Evolutionary conservation across 2,888 invertebrate species (phyloP).

Genomic region (Agriopis leucophaearia): DNA sequence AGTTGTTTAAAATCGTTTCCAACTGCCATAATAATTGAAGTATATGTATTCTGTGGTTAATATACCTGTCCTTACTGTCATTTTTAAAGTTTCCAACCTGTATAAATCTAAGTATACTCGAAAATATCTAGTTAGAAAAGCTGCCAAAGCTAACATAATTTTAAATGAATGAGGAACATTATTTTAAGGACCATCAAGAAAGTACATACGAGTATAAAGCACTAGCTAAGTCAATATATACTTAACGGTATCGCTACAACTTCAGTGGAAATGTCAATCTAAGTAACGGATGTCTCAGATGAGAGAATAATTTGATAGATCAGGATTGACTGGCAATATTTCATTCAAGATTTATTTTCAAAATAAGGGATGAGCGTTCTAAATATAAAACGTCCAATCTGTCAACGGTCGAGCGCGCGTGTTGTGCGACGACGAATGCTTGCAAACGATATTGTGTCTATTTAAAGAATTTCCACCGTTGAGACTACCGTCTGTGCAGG

Average conservation of each 20-base stretch:
- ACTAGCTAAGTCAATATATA: not conserved
- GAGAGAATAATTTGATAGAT: conserved; percentile 47
- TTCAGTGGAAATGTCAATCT: conserved; percentile 33
- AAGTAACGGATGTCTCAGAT: conserved; percentile 37
- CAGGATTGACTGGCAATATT: conserved; percentile 75
- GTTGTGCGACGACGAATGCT: conserved; percentile 82
- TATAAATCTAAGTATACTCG: too few species aligned
- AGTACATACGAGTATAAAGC: not conserved
- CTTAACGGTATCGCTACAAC: conserved; percentile 4
- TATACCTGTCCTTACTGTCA: too few species aligned
- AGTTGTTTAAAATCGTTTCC: too few species aligned
- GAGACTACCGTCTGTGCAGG: conserved; percentile 75
- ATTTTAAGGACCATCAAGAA: not conserved
- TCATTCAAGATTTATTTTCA: conserved; percentile 71
- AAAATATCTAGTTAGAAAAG: too few species aligned
- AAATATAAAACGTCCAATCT: conserved; percentile 83
- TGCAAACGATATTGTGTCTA: conserved; percentile 83
- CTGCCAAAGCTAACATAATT: too few species aligned
- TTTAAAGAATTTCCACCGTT: conserved; percentile 80
- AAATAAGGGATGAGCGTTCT: conserved; percentile 80
- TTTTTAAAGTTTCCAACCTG: too few species aligned
- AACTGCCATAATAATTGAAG: too few species aligned
- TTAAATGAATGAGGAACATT: not conserved
- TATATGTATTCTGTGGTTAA: too few species aligned
- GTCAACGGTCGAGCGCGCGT: conserved; percentile 83